Conservation (phyloP, 2,888 invertebrate genomes). For the Napeogenes sylphis region DNA sequence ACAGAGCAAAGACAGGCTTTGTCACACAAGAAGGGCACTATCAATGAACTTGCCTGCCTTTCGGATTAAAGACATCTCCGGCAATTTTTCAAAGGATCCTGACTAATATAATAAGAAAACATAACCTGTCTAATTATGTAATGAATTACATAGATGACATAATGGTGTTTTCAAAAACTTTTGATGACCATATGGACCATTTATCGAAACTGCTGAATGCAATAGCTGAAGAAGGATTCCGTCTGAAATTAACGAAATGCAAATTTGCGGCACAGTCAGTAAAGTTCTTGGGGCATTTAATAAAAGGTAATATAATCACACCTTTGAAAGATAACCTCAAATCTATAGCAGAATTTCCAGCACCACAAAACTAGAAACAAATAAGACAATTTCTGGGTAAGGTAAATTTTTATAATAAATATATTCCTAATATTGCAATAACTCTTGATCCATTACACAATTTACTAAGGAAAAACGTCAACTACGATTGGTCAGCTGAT, state of each 20-base stretch:
- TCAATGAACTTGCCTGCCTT: slow-evolving; percentile 44
- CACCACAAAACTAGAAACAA: slow-evolving; percentile 19
- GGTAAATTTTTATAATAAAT: too few species aligned
- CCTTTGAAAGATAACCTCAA: slow-evolving; percentile 16
- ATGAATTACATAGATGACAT: slow-evolving; percentile 30
- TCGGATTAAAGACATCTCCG: slow-evolving; percentile 45
- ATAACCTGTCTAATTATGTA: slow-evolving; percentile 24
- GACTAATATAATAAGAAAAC: slow-evolving; percentile 18
- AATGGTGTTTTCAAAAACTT: slow-evolving; percentile 33
- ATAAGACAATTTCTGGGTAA: too few species aligned
- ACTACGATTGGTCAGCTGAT: too few species aligned
- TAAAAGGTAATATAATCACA: slow-evolving; percentile 18
- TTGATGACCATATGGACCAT: slow-evolving; percentile 32
- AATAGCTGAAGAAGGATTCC: slow-evolving; percentile 23
- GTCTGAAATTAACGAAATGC: slow-evolving; percentile 21
- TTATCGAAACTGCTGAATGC: slow-evolving; percentile 28
- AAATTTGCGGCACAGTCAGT: slow-evolving; percentile 17
- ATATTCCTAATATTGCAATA: too few species aligned
- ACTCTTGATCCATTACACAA: too few species aligned
- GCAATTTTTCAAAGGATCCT: slow-evolving; percentile 48
- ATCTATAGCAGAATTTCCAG: slow-evolving; percentile 31
- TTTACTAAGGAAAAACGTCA: too few species aligned
- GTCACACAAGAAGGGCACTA: slow-evolving; percentile 3
- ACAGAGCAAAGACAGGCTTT: slow-evolving; percentile 44
- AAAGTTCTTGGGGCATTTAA: slow-evolving; percentile 15